Conservation (phyloP, 2,113 vertebrate genomes). For the Ceuthmochares aereus region DNA sequence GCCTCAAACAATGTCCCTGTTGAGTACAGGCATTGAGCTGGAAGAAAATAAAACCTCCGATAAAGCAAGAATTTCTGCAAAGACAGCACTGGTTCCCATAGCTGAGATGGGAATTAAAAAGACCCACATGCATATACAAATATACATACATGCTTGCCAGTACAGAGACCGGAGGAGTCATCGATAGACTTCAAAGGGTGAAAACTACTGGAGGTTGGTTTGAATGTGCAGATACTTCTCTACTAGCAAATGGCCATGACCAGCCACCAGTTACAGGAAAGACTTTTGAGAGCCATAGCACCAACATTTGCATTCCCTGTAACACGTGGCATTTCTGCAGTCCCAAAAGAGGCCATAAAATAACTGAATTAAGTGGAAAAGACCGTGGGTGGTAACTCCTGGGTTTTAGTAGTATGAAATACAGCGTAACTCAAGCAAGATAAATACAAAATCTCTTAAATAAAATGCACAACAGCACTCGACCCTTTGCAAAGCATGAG, state of each 20-base stretch:
- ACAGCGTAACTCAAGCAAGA: not conserved
- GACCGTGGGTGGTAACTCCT: not conserved
- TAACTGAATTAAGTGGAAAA: not conserved
- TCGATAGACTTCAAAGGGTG: not conserved
- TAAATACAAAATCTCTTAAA: not conserved
- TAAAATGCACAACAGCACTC: not conserved
- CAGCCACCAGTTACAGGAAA: not conserved
- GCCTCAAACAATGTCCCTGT: constrained; percentile 42
- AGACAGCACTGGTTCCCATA: not conserved
- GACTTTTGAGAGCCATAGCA: not conserved
- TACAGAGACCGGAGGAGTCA: not conserved
- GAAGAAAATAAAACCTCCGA: constrained; percentile 33
- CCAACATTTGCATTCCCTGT: not conserved
- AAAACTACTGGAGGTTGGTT: not conserved
- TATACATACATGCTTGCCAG: not conserved
- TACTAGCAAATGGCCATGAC: not conserved
- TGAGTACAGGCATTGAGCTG: not conserved
- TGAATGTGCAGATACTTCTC: not conserved
- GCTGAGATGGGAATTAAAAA: constrained; percentile 3
- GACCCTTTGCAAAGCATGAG: not conserved
- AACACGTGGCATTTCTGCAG: not conserved
- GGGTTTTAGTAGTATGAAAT: not conserved
- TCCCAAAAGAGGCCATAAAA: not conserved
- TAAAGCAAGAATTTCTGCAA: constrained; percentile 62
- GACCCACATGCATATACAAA: not conserved